phyloP scores from a whole-genome alignment of 2,797 vertebrate species.

The Sebastes minor region DNA sequence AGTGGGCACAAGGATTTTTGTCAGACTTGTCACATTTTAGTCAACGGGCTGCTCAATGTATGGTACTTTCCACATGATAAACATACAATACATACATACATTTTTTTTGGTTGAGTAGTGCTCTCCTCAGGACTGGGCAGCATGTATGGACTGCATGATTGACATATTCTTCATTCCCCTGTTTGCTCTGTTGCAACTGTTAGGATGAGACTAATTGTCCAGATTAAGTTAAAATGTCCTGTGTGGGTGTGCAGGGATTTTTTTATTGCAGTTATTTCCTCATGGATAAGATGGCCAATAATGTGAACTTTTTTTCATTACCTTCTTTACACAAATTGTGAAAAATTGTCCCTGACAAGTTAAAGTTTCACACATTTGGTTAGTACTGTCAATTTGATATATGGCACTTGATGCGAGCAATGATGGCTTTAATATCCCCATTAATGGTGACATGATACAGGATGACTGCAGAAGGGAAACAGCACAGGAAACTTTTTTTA shows the following conservation, averaged over 20 bases:
- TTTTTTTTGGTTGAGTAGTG: too few species aligned
- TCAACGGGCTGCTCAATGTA: background rate
- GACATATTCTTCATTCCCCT: background rate
- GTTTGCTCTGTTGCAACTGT: background rate
- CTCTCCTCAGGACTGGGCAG: background rate
- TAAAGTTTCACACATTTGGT: background rate
- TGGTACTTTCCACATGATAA: background rate
- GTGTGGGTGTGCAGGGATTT: background rate
- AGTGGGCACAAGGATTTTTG: background rate
- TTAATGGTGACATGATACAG: background rate
- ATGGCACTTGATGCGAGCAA: background rate
- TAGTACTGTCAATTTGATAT: background rate
- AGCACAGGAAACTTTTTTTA: background rate
- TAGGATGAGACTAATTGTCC: background rate
- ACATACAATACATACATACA: background rate
- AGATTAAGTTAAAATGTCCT: background rate
- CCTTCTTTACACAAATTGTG: background rate
- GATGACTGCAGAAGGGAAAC: background rate
- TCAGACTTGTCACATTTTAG: background rate
- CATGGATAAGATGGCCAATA: background rate
- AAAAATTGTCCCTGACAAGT: background rate
- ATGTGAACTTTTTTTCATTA: background rate
- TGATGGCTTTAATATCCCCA: background rate
- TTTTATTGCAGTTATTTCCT: background rate
- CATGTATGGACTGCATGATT: background rate